Evolutionary conservation across 2,888 invertebrate genomes (phyloP), one percentile per base, ranked within the genome.

Genomic region (Agriopis marginaria): DNA sequence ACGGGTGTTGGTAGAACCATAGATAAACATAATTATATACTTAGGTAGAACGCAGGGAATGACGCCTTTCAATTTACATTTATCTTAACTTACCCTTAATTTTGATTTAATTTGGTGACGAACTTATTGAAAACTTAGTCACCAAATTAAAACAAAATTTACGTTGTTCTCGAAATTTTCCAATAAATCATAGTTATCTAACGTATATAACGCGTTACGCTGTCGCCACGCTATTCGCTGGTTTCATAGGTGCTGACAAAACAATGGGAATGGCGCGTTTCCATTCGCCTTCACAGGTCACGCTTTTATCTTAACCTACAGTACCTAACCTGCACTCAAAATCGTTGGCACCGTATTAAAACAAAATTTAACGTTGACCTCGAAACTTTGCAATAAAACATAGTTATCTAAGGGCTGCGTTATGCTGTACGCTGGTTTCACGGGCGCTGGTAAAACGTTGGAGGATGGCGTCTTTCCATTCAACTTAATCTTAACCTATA

Each of bases 271-370:
- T 23, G 17, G 17, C 17, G 56, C 14, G 68, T 73, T 72, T 74
- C 70, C 71, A 73, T 70, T 70, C 51, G 65, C 71, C 73, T 73
- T n/a, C n/a, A n/a, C n/a, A n/a, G n/a, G n/a, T n/a, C n/a, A n/a
- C n/a, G n/a, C n/a, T n/a, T n/a, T 74, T 74, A 40, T 40, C 6
- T 40, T 40, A 8, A 40, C 7, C 40, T 7, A 40, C 8, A 40
- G 6, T 40, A 40, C 40, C 40, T 45, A 45, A 40, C 40, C 40
- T 45, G 8, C 44, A 8, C 44, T 45, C 10, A 45, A 9, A 11
- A 45, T 10, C 9, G 3, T 4, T 45, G 0, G 0, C 0, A 40
- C 40, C 3, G 3, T 40, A 40, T 8, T 8, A 40, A 7, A 40
- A 40, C 40, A 6, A 40, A 23, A 40, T 40, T 10, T 45, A 6